Percentiles rank a stretch among this genome's conserved stretches.
Conservation (phyloP, 2,888 invertebrate genomes). For the Parochlus steinenii region DNA sequence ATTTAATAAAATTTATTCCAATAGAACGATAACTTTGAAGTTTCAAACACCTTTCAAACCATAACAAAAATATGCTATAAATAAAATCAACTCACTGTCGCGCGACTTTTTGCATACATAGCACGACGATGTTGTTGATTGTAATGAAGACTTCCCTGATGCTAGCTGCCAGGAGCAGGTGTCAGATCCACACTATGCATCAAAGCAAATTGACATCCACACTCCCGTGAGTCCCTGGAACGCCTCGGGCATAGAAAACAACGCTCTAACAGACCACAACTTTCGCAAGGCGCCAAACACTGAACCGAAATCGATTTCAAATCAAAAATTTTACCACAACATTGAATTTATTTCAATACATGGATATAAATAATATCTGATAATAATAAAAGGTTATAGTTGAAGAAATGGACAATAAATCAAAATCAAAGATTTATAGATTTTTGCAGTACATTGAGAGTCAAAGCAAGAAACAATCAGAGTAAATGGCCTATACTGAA, state of each 20-base stretch:
- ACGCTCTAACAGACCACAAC: conserved; percentile 76
- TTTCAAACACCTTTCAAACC: background rate
- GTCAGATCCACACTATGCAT: conserved; percentile 68
- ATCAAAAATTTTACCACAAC: too few relatives aligned
- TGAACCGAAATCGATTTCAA: too few relatives aligned
- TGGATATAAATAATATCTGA: too few relatives aligned
- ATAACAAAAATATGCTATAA: background rate
- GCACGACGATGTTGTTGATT: conserved; percentile 6
- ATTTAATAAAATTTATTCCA: too few relatives aligned
- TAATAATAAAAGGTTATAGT: too few relatives aligned
- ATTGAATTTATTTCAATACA: too few relatives aligned
- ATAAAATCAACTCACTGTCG: too few relatives aligned
- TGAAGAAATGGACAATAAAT: background rate
- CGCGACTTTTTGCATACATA: conserved; percentile 7
- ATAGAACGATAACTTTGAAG: background rate
- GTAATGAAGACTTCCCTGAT: conserved; percentile 21
- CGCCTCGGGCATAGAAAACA: conserved; percentile 75
- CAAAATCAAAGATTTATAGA: background rate
- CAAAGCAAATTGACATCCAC: conserved; percentile 80
- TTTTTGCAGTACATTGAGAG: too few relatives aligned
- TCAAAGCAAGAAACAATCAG: too few relatives aligned
- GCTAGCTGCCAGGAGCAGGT: conserved; percentile 39
- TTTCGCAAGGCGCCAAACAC: conserved; percentile 47
- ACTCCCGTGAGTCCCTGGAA: conserved; percentile 58
- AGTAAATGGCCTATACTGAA: too few relatives aligned